A percentile compares a stretch with the other conserved stretches of the same genome.
phyloP scores from a whole-genome alignment of 2,797 vertebrate species.

The Hozukius guyotensis region DNA sequence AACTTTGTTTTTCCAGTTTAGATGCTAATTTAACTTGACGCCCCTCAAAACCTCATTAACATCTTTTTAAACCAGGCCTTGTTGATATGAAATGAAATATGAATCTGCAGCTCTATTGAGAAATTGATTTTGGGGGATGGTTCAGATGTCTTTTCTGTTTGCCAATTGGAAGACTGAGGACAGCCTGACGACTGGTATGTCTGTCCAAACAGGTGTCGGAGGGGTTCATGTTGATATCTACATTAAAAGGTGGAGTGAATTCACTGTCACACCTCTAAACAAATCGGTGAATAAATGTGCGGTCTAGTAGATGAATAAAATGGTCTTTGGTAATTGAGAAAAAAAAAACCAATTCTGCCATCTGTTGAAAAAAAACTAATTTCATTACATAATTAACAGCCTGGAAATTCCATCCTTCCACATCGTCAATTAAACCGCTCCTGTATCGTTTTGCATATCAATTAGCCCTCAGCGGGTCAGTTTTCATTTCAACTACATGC shows the following conservation, averaged over 20 bases:
- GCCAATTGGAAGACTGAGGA: background rate
- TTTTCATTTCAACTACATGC: slow-evolving; percentile 39
- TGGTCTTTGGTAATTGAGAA: slow-evolving; percentile 1
- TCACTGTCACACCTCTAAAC: background rate
- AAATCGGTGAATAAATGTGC: background rate
- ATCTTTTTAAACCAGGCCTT: background rate
- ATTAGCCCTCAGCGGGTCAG: slow-evolving; percentile 46
- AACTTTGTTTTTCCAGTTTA: no score
- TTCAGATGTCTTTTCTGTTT: background rate
- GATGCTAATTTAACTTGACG: background rate
- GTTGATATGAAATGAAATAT: background rate
- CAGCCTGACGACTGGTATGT: background rate
- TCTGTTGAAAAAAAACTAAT: slow-evolving; percentile 59
- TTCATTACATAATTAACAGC: slow-evolving; percentile 60
- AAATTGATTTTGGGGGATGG: background rate
- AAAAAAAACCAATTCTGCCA: slow-evolving; percentile 2
- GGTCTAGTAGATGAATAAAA: background rate
- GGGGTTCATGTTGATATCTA: background rate
- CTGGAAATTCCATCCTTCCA: slow-evolving; percentile 44
- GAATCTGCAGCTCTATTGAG: background rate
- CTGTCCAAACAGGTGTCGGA: background rate
- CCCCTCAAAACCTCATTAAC: background rate
- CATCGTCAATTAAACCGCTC: slow-evolving; percentile 54
- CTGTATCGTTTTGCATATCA: slow-evolving; percentile 53
- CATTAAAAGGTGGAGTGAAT: background rate